Evolutionary conservation across 2,113 vertebrate genomes (phyloP).

Genomic region (Onychostoma macrolepis): DNA sequence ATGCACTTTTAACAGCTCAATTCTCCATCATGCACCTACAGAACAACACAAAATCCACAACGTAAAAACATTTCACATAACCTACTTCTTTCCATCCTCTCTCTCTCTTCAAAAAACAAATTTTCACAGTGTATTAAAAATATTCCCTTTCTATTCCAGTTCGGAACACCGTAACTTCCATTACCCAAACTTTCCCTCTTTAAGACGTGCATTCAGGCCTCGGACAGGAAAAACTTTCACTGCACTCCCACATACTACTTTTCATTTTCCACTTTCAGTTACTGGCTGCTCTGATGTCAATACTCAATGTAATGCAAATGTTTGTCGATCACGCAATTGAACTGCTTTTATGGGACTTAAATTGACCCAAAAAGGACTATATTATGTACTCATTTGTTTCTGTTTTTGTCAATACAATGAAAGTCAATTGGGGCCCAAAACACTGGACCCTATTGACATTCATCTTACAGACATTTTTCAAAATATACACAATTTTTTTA

Average conservation of each 20-base stretch:
- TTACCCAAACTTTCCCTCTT: conserved; percentile 53
- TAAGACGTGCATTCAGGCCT: not conserved
- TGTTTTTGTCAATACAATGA: not conserved
- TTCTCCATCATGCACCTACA: too few species aligned
- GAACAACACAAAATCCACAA: too few species aligned
- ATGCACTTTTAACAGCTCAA: too few species aligned
- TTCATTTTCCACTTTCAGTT: conserved; percentile 20
- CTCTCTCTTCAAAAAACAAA: conserved; percentile 13
- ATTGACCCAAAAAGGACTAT: not conserved
- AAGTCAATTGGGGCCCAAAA: conserved; percentile 4
- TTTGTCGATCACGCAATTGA: not conserved
- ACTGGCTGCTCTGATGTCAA: not conserved
- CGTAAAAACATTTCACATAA: too few species aligned
- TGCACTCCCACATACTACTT: not conserved
- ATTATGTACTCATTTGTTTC: not conserved
- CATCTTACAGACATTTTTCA: not conserved
- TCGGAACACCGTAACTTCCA: conserved; percentile 39
- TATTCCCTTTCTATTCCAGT: not conserved
- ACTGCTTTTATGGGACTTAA: not conserved
- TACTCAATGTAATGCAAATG: not conserved
- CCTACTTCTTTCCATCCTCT: not conserved
- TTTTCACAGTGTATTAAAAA: conserved; percentile 1
- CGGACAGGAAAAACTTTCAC: conserved; percentile 27
- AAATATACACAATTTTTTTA: not conserved
- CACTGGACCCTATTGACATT: not conserved